A percentile compares a stretch with the other conserved stretches of the same genome.
phyloP scores from a whole-genome alignment of 2,888 invertebrate genomes.

The Eulithis testata region DNA sequence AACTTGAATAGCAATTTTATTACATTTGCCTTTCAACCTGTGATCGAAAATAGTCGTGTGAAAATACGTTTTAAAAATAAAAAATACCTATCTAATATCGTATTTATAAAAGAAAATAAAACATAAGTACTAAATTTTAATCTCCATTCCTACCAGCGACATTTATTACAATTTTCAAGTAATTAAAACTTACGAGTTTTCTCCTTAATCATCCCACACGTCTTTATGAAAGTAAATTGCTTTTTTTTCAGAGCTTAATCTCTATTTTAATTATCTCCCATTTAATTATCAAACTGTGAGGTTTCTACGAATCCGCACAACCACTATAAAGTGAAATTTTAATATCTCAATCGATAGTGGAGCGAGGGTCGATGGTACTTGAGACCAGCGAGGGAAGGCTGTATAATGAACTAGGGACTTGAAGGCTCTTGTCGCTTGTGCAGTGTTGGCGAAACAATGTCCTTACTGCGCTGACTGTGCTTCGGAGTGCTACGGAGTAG shows the following conservation, averaged over 20 bases:
- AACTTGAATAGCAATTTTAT: neutral
- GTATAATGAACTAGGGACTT: conserved; percentile 37
- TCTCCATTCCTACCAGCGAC: too few relatives aligned
- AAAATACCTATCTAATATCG: too few relatives aligned
- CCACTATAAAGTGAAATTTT: conserved; percentile 16
- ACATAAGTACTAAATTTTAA: too few relatives aligned
- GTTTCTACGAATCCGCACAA: conserved; percentile 16
- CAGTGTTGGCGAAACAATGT: conserved; percentile 71
- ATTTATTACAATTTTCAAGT: too few relatives aligned
- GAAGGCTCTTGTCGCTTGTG: conserved; percentile 62
- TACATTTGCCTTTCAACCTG: too few relatives aligned
- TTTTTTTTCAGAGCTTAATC: neutral
- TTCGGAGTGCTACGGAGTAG: conserved; percentile 13
- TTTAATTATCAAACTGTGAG: conserved; percentile 13
- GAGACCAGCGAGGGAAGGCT: conserved; percentile 15
- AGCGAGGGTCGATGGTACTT: conserved; percentile 21
- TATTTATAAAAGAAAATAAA: too few relatives aligned
- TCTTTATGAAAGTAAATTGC: neutral
- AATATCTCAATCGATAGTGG: conserved; percentile 29
- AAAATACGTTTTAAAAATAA: too few relatives aligned
- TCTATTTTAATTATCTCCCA: neutral
- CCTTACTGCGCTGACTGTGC: conserved; percentile 19
- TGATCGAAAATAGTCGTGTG: too few relatives aligned
- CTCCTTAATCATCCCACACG: too few relatives aligned
- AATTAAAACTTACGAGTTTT: too few relatives aligned